Evolutionary conservation across 1,140 invertebrate genomes (phyloP).

Genomic region (Zaprionus africanus): DNA sequence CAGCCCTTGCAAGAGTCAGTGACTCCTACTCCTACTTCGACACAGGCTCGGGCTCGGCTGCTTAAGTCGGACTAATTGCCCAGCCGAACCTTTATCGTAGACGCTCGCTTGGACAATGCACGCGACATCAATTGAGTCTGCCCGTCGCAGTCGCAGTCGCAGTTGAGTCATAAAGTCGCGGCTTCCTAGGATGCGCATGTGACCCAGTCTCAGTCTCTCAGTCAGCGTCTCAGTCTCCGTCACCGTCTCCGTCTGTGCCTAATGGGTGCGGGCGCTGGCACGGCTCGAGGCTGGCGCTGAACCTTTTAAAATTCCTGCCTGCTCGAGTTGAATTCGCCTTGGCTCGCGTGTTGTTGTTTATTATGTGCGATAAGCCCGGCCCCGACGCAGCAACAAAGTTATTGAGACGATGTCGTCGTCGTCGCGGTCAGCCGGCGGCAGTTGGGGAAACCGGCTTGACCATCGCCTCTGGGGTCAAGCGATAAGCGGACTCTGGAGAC

Average conservation of each 20-base stretch:
- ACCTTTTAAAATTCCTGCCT: conserved; percentile 83
- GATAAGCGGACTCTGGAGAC: conserved; percentile 17
- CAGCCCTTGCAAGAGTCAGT: conserved; percentile 52
- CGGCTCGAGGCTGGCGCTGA: conserved; percentile 62
- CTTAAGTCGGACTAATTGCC: conserved; percentile 57
- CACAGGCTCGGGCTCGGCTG: background rate
- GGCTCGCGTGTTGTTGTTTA: conserved; percentile 75
- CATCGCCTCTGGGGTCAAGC: conserved; percentile 55
- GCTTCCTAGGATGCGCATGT: conserved; percentile 63
- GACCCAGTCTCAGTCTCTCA: conserved; percentile 60
- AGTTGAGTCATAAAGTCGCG: conserved; percentile 78
- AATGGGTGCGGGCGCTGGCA: conserved; percentile 33
- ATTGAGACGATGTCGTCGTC: conserved; percentile 61
- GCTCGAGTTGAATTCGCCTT: conserved; percentile 57
- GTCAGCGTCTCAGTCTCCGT: conserved; percentile 64
- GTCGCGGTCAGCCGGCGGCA: conserved; percentile 32
- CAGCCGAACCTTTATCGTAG: conserved; percentile 65
- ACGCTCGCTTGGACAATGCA: conserved; percentile 65
- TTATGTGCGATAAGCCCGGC: conserved; percentile 72
- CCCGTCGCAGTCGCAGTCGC: background rate
- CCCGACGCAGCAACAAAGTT: conserved; percentile 54
- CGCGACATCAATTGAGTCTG: conserved; percentile 75
- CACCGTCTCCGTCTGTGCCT: conserved; percentile 28
- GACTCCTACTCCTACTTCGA: conserved; percentile 62
- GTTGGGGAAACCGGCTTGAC: conserved; percentile 63